Conservation (phyloP, 2,888 invertebrate species). For the Copidosoma aretas region DNA sequence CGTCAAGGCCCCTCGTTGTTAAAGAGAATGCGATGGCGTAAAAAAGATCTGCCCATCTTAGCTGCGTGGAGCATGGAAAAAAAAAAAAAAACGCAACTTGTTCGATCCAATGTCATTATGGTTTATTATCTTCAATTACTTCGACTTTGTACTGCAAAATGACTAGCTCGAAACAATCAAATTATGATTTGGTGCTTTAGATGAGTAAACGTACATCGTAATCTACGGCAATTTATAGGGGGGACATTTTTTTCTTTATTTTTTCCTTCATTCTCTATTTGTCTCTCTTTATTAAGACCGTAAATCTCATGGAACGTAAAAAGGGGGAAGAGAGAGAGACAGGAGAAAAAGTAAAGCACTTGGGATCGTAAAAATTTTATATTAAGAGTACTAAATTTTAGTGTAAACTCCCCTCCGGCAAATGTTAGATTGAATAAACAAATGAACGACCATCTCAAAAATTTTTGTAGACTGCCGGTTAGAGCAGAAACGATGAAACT, state of each 20-base stretch:
- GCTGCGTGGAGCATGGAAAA: slow-evolving; percentile 25
- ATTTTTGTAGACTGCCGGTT: no score
- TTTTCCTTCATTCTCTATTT: neutral
- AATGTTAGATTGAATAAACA: no score
- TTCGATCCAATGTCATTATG: slow-evolving; percentile 39
- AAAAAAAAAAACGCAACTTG: slow-evolving; percentile 29
- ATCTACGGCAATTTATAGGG: slow-evolving; percentile 10
- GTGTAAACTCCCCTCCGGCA: no score
- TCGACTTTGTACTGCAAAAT: slow-evolving; percentile 37
- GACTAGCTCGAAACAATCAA: slow-evolving; percentile 37
- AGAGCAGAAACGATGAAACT: no score
- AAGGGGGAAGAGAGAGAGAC: neutral
- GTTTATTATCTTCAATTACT: slow-evolving; percentile 39
- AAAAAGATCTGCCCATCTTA: slow-evolving; percentile 29
- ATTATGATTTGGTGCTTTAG: slow-evolving; percentile 33
- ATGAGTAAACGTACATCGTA: slow-evolving; percentile 31
- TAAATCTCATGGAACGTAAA: slow-evolving; percentile 1
- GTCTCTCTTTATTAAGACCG: neutral
- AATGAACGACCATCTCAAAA: no score
- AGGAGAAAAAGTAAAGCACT: neutral
- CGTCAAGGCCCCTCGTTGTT: slow-evolving; percentile 30
- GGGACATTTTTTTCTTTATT: slow-evolving; percentile 4
- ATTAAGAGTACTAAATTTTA: neutral
- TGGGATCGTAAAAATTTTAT: neutral
- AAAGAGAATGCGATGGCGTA: slow-evolving; percentile 29